Evolutionary conservation across 2,113 vertebrate genomes (phyloP).

Genomic region (Anarhynchus alexandrinus): DNA sequence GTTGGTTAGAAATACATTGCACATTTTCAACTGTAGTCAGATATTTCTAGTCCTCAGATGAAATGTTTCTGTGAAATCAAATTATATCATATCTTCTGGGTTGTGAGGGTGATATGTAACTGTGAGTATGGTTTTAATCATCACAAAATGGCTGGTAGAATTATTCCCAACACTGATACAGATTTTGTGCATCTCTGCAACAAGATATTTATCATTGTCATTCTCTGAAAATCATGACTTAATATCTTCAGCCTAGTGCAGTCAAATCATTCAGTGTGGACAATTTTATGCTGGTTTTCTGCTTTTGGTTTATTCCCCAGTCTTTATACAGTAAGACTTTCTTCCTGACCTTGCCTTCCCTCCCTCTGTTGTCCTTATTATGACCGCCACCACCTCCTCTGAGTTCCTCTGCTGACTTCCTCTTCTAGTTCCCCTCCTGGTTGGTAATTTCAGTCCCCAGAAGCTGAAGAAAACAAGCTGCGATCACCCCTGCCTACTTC

Average conservation of each 20-base stretch:
- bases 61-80: background rate
- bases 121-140: background rate
- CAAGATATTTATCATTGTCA: background rate
- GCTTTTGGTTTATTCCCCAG: background rate
- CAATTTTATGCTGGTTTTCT: background rate
- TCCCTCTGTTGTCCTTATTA: background rate
- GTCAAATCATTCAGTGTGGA: background rate
- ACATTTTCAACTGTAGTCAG: background rate
- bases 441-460: background rate
- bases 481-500: background rate
- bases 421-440: background rate
- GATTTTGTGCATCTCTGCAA: background rate
- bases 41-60: background rate
- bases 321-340: background rate
- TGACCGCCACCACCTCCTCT: background rate
- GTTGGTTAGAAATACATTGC: background rate
- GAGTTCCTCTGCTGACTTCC: background rate
- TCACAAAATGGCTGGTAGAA: background rate
- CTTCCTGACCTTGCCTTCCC: background rate
- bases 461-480: background rate
- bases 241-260: background rate
- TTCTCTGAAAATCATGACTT: background rate
- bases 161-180: background rate
- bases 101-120: background rate
- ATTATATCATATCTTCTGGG: background rate